phyloP scores from a whole-genome alignment of 35 echinoderm and acorn worm genomes.

The Heliocidaris tuberculata region DNA sequence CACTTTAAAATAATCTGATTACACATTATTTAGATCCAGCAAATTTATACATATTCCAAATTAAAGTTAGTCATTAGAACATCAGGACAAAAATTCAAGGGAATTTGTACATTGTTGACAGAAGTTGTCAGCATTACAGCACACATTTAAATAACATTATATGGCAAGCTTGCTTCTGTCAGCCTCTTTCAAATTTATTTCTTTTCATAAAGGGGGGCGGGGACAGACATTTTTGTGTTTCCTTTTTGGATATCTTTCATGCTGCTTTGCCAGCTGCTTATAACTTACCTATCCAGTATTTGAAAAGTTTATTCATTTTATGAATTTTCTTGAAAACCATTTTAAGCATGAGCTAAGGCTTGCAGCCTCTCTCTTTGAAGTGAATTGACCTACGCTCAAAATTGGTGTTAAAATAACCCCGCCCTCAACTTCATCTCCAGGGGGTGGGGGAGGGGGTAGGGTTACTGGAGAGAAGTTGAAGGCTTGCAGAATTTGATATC shows the following conservation, averaged over 20 bases:
- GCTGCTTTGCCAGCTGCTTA: neutral
- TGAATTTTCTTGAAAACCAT: neutral
- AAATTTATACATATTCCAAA: neutral
- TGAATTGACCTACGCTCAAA: neutral
- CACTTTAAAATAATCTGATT: neutral
- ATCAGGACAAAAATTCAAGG: neutral
- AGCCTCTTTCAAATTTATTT: neutral
- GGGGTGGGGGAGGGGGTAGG: neutral
- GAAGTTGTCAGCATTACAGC: neutral
- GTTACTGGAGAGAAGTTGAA: conserved; percentile 6
- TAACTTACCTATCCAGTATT: neutral
- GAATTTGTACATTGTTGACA: neutral
- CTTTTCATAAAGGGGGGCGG: neutral
- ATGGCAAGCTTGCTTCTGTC: neutral
- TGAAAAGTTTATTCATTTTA: conserved; percentile 45
- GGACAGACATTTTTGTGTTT: neutral
- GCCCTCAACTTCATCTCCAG: neutral
- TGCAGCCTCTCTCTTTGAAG: neutral
- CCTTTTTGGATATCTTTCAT: too few species aligned
- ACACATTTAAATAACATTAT: neutral
- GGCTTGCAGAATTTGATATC: neutral
- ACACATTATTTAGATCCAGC: neutral
- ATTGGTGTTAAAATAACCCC: neutral
- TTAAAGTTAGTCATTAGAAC: neutral
- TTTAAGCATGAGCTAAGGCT: neutral